These are phyloP conservation scores for Meleagris gallopavo DNA, from an alignment of 2,113 vertebrate species.

Conservation along the genomic window DNA sequence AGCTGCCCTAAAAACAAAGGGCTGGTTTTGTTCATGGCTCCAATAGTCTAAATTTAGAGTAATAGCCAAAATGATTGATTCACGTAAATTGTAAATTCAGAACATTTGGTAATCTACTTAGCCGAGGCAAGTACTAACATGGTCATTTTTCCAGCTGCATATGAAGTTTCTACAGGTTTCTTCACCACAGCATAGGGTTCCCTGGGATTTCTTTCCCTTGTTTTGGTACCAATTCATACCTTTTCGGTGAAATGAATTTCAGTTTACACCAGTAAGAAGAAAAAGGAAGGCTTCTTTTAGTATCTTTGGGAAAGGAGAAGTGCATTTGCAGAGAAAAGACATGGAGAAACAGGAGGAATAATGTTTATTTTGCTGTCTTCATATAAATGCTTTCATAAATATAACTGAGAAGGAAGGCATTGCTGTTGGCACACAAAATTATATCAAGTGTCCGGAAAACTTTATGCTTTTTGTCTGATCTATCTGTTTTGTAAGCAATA, in stretches of 20 bases:
- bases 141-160: neutral
- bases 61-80: neutral
- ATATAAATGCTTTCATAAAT: neutral
- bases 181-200: neutral
- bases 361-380: slow-evolving; percentile 23
- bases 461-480: neutral
- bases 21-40: neutral
- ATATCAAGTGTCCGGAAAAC: neutral
- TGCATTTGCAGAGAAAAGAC: slow-evolving; percentile 35
- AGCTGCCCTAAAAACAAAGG: slow-evolving; percentile 8
- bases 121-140: neutral
- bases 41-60: neutral
- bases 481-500: neutral
- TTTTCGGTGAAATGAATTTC: slow-evolving; percentile 11
- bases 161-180: neutral
- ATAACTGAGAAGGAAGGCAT: neutral
- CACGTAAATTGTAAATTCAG: neutral
- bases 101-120: slow-evolving; percentile 35
- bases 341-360: neutral
- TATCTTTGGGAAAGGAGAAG: slow-evolving; percentile 5
- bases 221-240: neutral
- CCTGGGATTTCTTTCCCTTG: neutral
- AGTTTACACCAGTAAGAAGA: neutral
- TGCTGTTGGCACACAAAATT: slow-evolving; percentile 19
- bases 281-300: slow-evolving; percentile 7